Conservation (phyloP, 2,113 vertebrate genomes). For the Oxyura jamaicensis region DNA sequence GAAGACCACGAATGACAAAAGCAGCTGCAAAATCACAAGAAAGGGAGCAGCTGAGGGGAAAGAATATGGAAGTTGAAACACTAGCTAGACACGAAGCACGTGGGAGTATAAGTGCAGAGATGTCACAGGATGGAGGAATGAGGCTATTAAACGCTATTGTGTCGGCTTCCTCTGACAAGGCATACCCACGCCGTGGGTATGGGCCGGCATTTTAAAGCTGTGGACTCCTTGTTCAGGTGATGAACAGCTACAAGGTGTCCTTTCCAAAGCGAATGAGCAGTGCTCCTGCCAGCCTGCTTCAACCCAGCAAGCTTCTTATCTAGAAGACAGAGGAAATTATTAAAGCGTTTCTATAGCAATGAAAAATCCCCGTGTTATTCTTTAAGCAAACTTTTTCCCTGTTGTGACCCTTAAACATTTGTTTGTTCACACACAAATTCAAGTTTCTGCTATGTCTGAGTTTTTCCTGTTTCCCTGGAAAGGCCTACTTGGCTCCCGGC, state of each 20-base stretch:
- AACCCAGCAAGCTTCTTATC: background rate
- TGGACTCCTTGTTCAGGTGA: accelerated
- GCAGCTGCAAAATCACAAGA: background rate
- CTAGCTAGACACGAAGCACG: background rate
- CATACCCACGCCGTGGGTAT: background rate
- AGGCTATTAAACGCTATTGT: background rate
- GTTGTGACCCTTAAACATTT: background rate
- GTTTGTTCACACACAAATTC: no score
- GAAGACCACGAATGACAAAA: background rate
- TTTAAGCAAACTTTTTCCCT: background rate
- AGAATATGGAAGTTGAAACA: background rate
- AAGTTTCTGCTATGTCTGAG: background rate
- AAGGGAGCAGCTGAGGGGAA: background rate
- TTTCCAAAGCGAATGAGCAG: background rate
- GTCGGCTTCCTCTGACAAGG: background rate
- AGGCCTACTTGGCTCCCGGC: background rate
- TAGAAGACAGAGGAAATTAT: background rate
- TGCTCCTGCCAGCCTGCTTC: background rate
- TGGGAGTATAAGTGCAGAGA: background rate
- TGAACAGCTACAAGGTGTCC: accelerated
- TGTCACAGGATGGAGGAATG: background rate
- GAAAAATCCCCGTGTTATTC: background rate
- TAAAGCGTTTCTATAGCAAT: background rate
- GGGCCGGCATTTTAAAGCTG: background rate
- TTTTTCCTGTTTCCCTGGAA: background rate